These are phyloP conservation scores for Ormyrus thymus DNA, from an alignment of 2,888 invertebrate genomes.

Conservation along the genomic window DNA sequence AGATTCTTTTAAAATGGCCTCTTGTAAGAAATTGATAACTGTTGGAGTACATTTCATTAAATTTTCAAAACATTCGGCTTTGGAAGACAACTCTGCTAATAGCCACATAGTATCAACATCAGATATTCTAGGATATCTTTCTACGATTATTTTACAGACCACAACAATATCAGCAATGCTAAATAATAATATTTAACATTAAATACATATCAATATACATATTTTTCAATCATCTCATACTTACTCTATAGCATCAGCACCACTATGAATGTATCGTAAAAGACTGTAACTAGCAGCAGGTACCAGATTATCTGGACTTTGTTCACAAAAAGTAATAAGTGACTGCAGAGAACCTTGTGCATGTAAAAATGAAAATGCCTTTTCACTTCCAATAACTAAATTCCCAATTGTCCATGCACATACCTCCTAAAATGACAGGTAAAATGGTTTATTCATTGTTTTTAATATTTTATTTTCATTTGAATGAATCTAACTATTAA, in stretches of 20 bases:
- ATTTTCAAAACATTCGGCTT: constrained; percentile 56
- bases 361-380: constrained; percentile 66
- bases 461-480: constrained; percentile 3
- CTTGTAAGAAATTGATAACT: constrained; percentile 53
- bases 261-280: constrained; percentile 64
- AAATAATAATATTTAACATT: constrained; percentile 60
- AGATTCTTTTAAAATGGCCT: constrained; percentile 49
- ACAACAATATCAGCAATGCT: too few relatives aligned
- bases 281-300: constrained; percentile 67
- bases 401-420: constrained; percentile 73
- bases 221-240: constrained; percentile 36
- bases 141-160: constrained; percentile 50
- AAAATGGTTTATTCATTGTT: not conserved
- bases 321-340: constrained; percentile 61
- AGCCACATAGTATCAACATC: constrained; percentile 65
- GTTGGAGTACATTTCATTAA: constrained; percentile 48
- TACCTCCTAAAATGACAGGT: constrained; percentile 63
- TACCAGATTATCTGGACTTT: constrained; percentile 62
- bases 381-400: constrained; percentile 64
- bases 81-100: constrained; percentile 68
- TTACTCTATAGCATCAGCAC: constrained; percentile 65
- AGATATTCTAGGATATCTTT: constrained; percentile 54
- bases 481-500: constrained; percentile 4
- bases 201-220: constrained; percentile 27
- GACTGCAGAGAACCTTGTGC: constrained; percentile 68